Percentiles rank a stretch among this genome's conserved stretches.
phyloP scores from a whole-genome alignment of 2,113 vertebrate genomes.

The Xiphorhynchus elegans region DNA sequence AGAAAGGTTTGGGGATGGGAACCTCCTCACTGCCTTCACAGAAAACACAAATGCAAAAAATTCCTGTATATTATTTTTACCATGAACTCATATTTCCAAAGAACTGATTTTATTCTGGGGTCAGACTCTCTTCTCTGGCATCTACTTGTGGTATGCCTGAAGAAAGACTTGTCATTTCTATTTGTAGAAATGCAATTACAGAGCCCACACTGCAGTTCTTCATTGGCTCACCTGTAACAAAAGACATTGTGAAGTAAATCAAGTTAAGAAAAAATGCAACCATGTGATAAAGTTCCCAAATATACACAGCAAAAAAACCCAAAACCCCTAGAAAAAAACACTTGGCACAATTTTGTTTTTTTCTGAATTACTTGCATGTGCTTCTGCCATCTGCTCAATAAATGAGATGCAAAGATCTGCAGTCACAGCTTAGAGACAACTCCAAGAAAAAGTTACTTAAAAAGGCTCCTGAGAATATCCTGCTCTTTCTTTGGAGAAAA shows the following conservation, averaged over 20 bases:
- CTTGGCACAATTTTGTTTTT: background rate
- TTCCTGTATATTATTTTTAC: background rate
- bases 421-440: background rate
- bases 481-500: background rate
- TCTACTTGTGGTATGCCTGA: background rate
- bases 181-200: background rate
- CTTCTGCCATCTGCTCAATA: background rate
- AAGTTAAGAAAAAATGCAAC: background rate
- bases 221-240: background rate
- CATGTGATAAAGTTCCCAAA: background rate
- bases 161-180: background rate
- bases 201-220: fast-evolving
- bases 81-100: background rate
- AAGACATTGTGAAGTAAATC: background rate
- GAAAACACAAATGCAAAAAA: background rate
- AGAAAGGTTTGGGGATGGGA: background rate
- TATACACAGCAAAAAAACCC: background rate
- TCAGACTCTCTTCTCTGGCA: background rate
- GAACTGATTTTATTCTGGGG: background rate
- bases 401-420: background rate
- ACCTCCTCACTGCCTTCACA: background rate
- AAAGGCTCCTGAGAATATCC: background rate
- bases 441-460: background rate
- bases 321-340: background rate
- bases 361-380: background rate